Evolutionary conservation across 2,113 vertebrate species (phyloP).

Genomic region (Geococcyx californianus): DNA sequence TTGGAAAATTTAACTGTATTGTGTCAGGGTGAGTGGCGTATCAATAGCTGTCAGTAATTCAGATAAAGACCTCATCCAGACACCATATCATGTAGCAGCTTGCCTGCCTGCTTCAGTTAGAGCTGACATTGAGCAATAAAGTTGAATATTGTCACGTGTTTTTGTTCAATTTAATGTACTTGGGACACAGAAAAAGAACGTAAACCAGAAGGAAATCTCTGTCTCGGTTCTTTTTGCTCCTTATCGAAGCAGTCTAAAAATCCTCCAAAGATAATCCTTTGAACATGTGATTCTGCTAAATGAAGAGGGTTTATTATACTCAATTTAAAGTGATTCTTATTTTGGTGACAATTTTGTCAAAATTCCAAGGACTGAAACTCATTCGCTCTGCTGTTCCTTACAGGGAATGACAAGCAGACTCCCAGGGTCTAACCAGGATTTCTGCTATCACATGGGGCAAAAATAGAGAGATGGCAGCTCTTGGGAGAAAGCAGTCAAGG

Average conservation of each 20-base stretch:
- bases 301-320: neutral
- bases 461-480: neutral
- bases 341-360: slow-evolving; percentile 15
- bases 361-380: slow-evolving; percentile 23
- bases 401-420: neutral
- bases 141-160: slow-evolving; percentile 25
- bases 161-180: slow-evolving; percentile 41
- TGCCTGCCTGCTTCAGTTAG: neutral
- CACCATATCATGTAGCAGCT: neutral
- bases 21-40: neutral
- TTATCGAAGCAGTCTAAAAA: neutral
- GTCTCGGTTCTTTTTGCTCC: neutral
- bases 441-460: neutral
- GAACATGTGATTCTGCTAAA: slow-evolving; percentile 45
- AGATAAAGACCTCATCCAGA: neutral
- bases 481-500: neutral
- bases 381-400: neutral
- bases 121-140: slow-evolving; percentile 38
- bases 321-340: neutral
- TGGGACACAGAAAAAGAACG: neutral
- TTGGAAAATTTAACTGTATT: neutral
- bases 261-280: neutral
- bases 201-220: slow-evolving; percentile 41
- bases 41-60: neutral
- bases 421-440: neutral